A percentile compares a stretch with the other conserved stretches of the same genome.
These are phyloP conservation scores for Aeoliscus strigatus DNA, from an alignment of 2,797 vertebrate genomes.

Conservation along the genomic window DNA sequence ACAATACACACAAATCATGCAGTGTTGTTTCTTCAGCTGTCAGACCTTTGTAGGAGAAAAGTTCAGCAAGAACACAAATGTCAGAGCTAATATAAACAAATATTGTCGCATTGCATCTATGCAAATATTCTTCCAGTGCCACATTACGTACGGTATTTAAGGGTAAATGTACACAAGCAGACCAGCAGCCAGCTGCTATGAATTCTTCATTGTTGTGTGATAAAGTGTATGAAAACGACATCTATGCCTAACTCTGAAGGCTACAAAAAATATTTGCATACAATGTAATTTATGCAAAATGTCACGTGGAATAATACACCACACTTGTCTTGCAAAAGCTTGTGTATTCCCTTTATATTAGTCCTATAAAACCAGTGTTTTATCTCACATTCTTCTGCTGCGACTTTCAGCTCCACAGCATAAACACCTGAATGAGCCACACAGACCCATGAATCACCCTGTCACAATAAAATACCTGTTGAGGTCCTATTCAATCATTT, in stretches of 20 bases:
- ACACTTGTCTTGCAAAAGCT: neutral
- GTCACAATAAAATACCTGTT: no score
- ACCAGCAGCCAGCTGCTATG: neutral
- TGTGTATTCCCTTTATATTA: no score
- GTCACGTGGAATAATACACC: constrained; percentile 10
- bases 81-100: constrained; percentile 42
- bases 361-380: no score
- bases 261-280: constrained; percentile 23
- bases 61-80: constrained; percentile 34
- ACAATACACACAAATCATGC: constrained; percentile 8
- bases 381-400: no score
- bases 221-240: constrained; percentile 1
- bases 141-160: constrained; percentile 7
- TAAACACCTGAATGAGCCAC: no score
- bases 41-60: constrained; percentile 15
- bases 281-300: constrained; percentile 25
- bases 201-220: constrained; percentile 7
- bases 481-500: no score
- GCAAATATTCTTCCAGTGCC: constrained; percentile 5
- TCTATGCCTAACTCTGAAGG: neutral
- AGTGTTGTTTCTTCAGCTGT: constrained; percentile 16
- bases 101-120: constrained; percentile 1
- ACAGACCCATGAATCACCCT: no score
- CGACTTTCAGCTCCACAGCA: no score
- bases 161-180: constrained; percentile 4